Percentiles rank a stretch among this genome's conserved stretches.
Conservation (phyloP, 2,797 vertebrate species). For the Mormyrops boulengeri region DNA sequence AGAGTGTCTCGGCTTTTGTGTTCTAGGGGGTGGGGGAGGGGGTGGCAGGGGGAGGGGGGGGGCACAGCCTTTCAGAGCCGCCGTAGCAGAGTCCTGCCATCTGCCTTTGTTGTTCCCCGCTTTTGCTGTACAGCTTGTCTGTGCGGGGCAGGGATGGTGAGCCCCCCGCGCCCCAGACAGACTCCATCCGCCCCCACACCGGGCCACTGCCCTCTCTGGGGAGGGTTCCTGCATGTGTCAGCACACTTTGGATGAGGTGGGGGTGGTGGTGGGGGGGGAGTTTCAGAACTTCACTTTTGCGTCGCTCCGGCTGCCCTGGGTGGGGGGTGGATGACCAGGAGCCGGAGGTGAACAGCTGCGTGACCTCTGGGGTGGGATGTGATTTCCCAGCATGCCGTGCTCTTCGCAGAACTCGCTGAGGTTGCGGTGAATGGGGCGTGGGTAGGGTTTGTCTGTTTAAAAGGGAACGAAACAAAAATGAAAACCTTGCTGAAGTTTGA, state of each 20-base stretch:
- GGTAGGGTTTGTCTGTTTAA: not conserved
- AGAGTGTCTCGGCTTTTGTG: slow-evolving; percentile 23
- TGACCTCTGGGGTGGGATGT: not conserved
- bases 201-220: not conserved
- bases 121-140: not conserved
- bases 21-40: not conserved
- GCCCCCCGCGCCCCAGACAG: slow-evolving; percentile 14
- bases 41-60: not conserved
- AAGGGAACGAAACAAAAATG: not conserved
- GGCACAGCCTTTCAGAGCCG: not conserved
- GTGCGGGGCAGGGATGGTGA: not conserved
- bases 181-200: not conserved
- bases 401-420: not conserved
- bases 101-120: slow-evolving; percentile 16
- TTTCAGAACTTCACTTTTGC: not conserved
- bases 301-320: not conserved
- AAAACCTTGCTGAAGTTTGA: not conserved
- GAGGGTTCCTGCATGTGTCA: slow-evolving; percentile 3
- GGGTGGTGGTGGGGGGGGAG: not conserved
- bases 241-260: not conserved
- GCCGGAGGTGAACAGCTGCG: not conserved
- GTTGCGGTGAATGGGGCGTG: not conserved
- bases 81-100: slow-evolving; percentile 33
- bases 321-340: not conserved
- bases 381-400: not conserved